Conservation (phyloP, 1,140 invertebrate genomes). For the Achatina immaculata region DNA sequence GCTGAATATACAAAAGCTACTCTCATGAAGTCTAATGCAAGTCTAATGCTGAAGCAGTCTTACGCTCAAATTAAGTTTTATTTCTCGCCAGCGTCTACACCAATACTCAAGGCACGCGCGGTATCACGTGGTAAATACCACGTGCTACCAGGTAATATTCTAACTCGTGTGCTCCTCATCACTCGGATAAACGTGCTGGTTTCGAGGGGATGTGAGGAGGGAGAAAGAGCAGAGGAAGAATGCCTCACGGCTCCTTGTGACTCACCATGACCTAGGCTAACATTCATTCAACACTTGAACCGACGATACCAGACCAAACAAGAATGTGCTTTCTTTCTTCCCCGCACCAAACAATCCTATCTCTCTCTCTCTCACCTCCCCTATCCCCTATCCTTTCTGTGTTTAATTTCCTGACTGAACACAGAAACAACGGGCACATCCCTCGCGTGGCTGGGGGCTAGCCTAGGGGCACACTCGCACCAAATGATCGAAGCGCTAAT, state of each 20-base stretch:
- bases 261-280: not conserved
- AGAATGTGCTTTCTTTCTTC: not conserved
- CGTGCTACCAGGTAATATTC: too few relatives aligned
- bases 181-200: too few relatives aligned
- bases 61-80: too few relatives aligned
- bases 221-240: not conserved
- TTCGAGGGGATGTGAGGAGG: not conserved
- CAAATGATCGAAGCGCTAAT: not conserved
- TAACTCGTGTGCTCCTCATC: too few relatives aligned
- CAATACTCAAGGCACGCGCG: too few relatives aligned
- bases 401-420: not conserved
- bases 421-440: not conserved
- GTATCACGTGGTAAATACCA: too few relatives aligned
- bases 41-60: too few relatives aligned
- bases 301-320: not conserved
- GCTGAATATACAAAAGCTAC: too few relatives aligned
- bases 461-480: not conserved
- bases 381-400: not conserved
- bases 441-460: not conserved
- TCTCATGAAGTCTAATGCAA: too few relatives aligned
- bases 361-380: too few relatives aligned
- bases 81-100: too few relatives aligned
- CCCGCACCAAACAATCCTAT: not conserved
- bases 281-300: not conserved
- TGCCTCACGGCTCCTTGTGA: not conserved